Evolutionary conservation across 64 coral and sea anemone genomes (phyloP).

Genomic region (Montipora capricornis): DNA sequence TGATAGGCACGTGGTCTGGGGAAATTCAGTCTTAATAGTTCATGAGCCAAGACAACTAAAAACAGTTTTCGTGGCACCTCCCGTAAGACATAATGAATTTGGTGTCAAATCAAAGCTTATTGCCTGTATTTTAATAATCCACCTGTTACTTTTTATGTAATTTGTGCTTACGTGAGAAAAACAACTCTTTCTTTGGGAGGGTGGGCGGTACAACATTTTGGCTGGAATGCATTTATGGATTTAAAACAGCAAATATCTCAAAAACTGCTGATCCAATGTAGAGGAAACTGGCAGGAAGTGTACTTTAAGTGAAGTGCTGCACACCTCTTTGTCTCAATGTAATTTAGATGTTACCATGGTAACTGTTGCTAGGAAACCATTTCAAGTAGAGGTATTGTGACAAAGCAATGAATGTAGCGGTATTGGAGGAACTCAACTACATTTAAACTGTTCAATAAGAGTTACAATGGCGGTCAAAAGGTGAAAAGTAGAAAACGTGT

Average conservation of each 20-base stretch:
- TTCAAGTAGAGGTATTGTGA: not conserved
- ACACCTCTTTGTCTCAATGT: not conserved
- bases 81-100: constrained; percentile 51
- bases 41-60: constrained; percentile 25
- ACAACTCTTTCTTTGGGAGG: constrained; percentile 15
- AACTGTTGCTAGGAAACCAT: not conserved
- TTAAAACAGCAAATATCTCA: not conserved
- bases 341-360: constrained; percentile 14
- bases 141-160: constrained; percentile 59
- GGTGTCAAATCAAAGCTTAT: constrained; percentile 68
- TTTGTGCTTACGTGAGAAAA: constrained; percentile 46
- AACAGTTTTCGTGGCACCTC: constrained; percentile 55
- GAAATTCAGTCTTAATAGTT: not conserved
- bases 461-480: too few species aligned
- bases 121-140: constrained; percentile 54
- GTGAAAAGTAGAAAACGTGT: too few species aligned
- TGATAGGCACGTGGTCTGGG: too few species aligned
- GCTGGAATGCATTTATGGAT: not conserved
- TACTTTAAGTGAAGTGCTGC: not conserved
- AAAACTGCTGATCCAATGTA: not conserved
- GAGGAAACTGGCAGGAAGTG: not conserved
- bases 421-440: too few species aligned
- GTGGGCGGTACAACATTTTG: constrained; percentile 21
- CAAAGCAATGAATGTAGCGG: too few species aligned
- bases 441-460: too few species aligned